These are phyloP conservation scores for Alloplasta piceator DNA, from an alignment of 2,888 invertebrate genomes.

Conservation along the genomic window DNA sequence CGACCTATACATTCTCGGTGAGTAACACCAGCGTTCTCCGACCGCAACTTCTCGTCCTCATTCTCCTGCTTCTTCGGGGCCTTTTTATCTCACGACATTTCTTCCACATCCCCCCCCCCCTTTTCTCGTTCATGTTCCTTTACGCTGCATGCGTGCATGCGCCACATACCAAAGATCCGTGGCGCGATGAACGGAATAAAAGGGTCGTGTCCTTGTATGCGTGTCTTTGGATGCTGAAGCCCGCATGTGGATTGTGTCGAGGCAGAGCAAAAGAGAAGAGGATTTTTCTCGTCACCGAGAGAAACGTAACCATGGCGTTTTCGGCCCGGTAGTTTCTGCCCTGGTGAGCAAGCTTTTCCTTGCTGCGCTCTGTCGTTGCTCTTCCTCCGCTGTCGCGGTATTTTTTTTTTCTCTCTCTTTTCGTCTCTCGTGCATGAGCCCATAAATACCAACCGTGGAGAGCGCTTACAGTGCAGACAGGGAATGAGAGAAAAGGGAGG, in stretches of 20 bases:
- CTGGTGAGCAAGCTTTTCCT: conserved; percentile 73
- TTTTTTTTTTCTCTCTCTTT: conserved; percentile 58
- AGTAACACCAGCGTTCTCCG: conserved; percentile 2
- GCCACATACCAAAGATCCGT: conserved; percentile 30
- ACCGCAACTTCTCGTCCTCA: conserved; percentile 38
- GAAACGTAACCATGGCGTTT: conserved; percentile 72
- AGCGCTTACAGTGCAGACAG: conserved; percentile 23
- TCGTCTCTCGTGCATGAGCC: conserved; percentile 42
- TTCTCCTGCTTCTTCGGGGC: conserved; percentile 48
- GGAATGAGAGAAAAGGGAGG: conserved; percentile 42
- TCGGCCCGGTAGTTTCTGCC: conserved; percentile 73
- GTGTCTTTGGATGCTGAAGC: background rate
- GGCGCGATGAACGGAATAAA: conserved; percentile 47
- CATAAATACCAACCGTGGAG: conserved; percentile 76
- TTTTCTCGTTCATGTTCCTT: conserved; percentile 63
- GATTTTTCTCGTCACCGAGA: conserved; percentile 68
- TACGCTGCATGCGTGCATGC: conserved; percentile 33
- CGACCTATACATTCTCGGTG: conserved; percentile 13
- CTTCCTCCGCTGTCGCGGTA: conserved; percentile 65
- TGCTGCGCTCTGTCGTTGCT: conserved; percentile 48
- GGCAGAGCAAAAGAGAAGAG: conserved; percentile 35
- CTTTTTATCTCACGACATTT: conserved; percentile 59
- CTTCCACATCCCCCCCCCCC: conserved; percentile 56
- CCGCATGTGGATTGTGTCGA: background rate
- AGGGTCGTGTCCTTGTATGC: conserved; percentile 14